phyloP scores from a whole-genome alignment of 2,797 vertebrate species.

The Sebastes minor region DNA sequence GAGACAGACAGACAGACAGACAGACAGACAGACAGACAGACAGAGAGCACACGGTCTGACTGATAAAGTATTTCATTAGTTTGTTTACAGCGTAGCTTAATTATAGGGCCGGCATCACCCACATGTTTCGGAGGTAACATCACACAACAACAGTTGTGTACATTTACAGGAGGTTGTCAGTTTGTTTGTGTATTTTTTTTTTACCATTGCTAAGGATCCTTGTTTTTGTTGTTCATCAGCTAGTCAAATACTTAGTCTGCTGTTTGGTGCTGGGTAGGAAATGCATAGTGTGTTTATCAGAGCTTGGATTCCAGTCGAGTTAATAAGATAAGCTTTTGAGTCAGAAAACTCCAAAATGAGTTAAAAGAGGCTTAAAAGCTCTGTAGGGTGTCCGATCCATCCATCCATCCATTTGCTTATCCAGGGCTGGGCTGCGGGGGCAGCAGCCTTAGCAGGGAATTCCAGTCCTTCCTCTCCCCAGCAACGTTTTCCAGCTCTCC shows the following conservation, averaged over 20 bases:
- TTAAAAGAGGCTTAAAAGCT: background rate
- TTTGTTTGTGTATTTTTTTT: background rate
- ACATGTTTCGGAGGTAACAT: conserved; percentile 18
- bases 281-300: background rate
- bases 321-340: background rate
- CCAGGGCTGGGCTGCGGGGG: no score
- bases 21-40: background rate
- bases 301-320: background rate
- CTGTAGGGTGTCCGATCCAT: background rate
- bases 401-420: no score
- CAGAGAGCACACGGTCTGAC: background rate
- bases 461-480: no score
- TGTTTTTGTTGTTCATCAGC: background rate
- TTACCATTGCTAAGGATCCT: background rate
- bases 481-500: no score
- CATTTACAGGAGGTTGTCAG: background rate
- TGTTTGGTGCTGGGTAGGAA: background rate
- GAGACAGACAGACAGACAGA: background rate
- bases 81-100: conserved; percentile 28
- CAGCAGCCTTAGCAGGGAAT: no score
- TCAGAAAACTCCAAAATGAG: background rate
- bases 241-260: background rate
- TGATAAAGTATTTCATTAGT: conserved; percentile 25
- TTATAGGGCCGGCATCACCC: background rate
- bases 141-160: background rate